phyloP scores from a whole-genome alignment of 2,113 vertebrate species.

The Glareola pratincola region DNA sequence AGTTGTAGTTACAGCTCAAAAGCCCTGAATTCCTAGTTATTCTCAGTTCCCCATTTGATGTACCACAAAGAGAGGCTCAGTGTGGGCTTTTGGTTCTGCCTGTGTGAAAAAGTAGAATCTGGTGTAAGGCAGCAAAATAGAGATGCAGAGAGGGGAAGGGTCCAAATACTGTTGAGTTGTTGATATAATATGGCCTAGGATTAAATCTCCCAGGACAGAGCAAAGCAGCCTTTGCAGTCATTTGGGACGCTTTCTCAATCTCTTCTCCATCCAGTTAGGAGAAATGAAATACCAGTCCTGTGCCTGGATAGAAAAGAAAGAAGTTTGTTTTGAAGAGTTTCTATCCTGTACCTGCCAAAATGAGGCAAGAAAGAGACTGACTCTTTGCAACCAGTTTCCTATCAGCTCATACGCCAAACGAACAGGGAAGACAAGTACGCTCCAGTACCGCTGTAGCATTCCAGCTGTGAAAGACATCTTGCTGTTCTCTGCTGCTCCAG shows the following conservation, averaged over 20 bases:
- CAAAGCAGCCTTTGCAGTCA: background rate
- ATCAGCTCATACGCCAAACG: background rate
- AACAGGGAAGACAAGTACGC: background rate
- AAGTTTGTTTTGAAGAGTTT: background rate
- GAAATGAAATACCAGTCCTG: background rate
- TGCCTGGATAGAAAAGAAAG: background rate
- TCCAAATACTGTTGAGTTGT: background rate
- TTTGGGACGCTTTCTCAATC: background rate
- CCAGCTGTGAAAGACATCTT: background rate
- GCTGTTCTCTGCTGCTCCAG: background rate
- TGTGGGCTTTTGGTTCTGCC: background rate
- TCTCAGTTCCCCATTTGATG: background rate
- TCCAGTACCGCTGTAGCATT: background rate
- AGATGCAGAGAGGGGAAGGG: background rate
- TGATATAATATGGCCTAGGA: background rate
- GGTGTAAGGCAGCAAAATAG: background rate
- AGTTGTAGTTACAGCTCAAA: background rate
- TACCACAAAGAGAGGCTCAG: background rate
- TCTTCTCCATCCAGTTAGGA: background rate
- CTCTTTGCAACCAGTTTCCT: background rate
- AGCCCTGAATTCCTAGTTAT: background rate
- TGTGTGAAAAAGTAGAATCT: background rate
- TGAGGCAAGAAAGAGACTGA: background rate
- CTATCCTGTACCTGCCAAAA: background rate
- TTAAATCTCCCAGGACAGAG: background rate